Conservation (phyloP, 2,797 vertebrate species). For the Malurus leucopterus region DNA sequence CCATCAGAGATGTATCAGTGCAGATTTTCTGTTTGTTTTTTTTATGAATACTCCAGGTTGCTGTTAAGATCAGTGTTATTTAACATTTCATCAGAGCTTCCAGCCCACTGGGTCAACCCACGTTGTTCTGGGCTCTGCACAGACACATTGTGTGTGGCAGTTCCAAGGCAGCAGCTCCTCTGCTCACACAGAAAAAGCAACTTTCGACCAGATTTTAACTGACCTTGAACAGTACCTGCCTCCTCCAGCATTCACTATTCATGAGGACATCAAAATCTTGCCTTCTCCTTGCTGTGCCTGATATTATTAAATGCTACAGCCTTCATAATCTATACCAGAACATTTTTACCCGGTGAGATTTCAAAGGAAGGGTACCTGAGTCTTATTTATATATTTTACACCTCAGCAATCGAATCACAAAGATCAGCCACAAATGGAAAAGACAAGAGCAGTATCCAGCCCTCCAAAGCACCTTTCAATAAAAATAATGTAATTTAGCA, state of each 20-base stretch:
- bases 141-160: background rate
- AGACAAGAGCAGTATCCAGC: background rate
- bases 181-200: constrained; percentile 11
- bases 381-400: constrained; percentile 36
- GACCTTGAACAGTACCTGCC: constrained; percentile 21
- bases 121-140: background rate
- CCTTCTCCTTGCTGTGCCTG: background rate
- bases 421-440: constrained; percentile 46
- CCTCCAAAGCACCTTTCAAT: constrained; percentile 52
- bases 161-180: background rate
- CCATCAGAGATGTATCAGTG: background rate
- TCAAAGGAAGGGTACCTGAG: constrained; percentile 30
- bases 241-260: constrained; percentile 40
- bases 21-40: constrained; percentile 1
- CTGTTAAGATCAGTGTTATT: background rate
- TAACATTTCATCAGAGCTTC: background rate
- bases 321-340: constrained; percentile 43
- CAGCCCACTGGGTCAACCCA: background rate
- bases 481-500: constrained; percentile 53
- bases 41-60: background rate
- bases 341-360: constrained; percentile 22
- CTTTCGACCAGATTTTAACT: background rate
- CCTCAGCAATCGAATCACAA: constrained; percentile 11
- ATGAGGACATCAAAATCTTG: constrained; percentile 42
- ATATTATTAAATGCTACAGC: constrained; percentile 47